Evolutionary conservation across 2,888 invertebrate genomes (phyloP).

Genomic region (Mimas tiliae): DNA sequence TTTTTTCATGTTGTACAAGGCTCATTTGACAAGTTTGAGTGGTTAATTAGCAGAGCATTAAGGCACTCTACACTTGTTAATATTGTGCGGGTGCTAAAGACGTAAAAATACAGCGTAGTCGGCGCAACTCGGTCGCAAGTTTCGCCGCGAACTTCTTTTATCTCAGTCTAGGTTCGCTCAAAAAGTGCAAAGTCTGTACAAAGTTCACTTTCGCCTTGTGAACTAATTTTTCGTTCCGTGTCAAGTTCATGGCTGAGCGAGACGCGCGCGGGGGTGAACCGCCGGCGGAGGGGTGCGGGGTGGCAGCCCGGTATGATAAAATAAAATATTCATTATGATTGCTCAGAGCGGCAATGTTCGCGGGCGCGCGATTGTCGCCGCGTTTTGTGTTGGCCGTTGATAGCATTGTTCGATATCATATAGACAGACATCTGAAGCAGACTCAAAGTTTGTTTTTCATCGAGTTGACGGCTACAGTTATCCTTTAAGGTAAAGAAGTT

Average conservation of each 20-base stretch:
- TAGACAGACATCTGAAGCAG: too few relatives aligned
- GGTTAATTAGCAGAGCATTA: constrained; percentile 59
- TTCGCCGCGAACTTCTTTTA: constrained; percentile 70
- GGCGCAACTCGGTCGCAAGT: constrained; percentile 33
- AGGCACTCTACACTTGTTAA: not conserved
- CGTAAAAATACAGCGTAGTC: constrained; percentile 21
- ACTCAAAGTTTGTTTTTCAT: not conserved
- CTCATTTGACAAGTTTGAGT: constrained; percentile 50
- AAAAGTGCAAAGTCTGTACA: constrained; percentile 82
- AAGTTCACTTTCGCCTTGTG: constrained; percentile 84
- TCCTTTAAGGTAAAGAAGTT: too few relatives aligned
- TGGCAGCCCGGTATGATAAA: constrained; percentile 73
- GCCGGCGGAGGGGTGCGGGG: constrained; percentile 43
- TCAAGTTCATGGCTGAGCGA: constrained; percentile 79
- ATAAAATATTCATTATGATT: constrained; percentile 85
- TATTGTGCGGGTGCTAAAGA: not conserved
- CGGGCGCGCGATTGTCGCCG: constrained; percentile 56
- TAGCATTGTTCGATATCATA: too few relatives aligned
- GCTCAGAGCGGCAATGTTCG: constrained; percentile 77
- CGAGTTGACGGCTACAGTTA: too few relatives aligned
- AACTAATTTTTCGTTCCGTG: constrained; percentile 84
- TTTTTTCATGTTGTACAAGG: constrained; percentile 44
- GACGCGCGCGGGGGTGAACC: constrained; percentile 41
- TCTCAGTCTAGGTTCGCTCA: constrained; percentile 78
- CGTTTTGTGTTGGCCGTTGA: constrained; percentile 51